phyloP scores from a whole-genome alignment of 2,797 vertebrate species.

The Acanthornis magna region DNA sequence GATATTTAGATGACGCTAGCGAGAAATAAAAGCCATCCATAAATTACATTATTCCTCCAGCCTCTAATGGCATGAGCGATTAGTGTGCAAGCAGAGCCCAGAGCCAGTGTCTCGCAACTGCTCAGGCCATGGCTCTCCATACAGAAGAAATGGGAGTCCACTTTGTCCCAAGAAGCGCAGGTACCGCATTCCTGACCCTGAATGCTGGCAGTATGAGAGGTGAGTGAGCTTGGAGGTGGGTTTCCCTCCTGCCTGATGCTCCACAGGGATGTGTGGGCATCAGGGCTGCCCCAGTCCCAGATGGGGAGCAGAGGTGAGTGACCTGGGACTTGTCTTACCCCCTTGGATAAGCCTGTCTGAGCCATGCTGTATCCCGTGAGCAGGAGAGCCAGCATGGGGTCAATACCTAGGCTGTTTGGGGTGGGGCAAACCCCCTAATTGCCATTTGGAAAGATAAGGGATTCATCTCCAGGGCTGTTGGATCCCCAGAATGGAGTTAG shows the following conservation, averaged over 20 bases:
- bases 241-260: neutral
- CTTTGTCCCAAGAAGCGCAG: neutral
- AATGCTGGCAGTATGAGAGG: neutral
- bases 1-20: constrained; percentile 44
- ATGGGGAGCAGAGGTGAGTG: neutral
- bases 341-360: fast-evolving
- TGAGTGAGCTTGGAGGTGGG: fast-evolving
- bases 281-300: neutral
- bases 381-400: fast-evolving
- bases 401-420: neutral
- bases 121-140: neutral
- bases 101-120: neutral
- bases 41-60: constrained; percentile 38
- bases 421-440: neutral
- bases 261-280: neutral
- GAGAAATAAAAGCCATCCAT: constrained; percentile 57
- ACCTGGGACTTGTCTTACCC: neutral
- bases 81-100: neutral
- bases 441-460: neutral
- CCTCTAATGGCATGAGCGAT: constrained; percentile 17
- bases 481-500: neutral
- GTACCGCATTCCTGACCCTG: fast-evolving
- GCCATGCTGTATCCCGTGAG: fast-evolving
- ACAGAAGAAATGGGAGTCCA: neutral
- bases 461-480: neutral